Base-by-base conservation (phyloP, 2,113 vertebrate genomes). In the Syrmaticus mikado region DNA sequence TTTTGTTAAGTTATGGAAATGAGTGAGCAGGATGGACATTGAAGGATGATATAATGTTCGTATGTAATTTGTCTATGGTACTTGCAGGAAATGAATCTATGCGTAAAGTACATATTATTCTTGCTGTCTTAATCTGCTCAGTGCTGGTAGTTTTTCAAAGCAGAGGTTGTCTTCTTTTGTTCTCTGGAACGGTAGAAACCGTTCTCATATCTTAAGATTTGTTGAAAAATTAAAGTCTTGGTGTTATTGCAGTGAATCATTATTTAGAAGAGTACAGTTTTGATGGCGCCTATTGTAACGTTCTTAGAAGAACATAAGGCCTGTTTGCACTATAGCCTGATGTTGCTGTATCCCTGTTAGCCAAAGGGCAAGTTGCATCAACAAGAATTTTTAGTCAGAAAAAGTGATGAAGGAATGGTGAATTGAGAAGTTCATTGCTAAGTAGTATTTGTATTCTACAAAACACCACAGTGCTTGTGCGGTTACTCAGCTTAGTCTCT, bases 241-340 rank as follows among this genome's bases (percentile, higher is more conserved):
- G 6, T 70, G 34, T 71, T 52, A 25, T 11, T 66, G 12, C 24
- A 70, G 36, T 57, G 41, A 62, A 13, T 68, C 17, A 8, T 75
- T 18, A 40, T 11, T 75, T 28, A 16, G 70, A 82, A 48, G 13
- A 36, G 22, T 61, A 38, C 0, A 4, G 17, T 72, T 94, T 70
- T 73, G 11, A 4, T 25, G 15, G 7, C 45, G 53, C 19, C 18
- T 58, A 1, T 22, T 62, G 50, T 22, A 0, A 0, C n/a, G 6
- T 60, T 92, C 10, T 20, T 70, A 2, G 1, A 52, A 61, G 40
- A 81, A 28, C 1, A 0, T 65, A 43, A n/a, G 67, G 22, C 48
- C 17, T 40, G 8, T 60, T 67, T 38, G 13, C 5, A 1, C 78
- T 91, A 2, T 21, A 13, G 75, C 70, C 48, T 3, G 10, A 36